Evolutionary conservation across 2,113 vertebrate genomes (phyloP).

Genomic region (Thamnaconus septentrionalis): DNA sequence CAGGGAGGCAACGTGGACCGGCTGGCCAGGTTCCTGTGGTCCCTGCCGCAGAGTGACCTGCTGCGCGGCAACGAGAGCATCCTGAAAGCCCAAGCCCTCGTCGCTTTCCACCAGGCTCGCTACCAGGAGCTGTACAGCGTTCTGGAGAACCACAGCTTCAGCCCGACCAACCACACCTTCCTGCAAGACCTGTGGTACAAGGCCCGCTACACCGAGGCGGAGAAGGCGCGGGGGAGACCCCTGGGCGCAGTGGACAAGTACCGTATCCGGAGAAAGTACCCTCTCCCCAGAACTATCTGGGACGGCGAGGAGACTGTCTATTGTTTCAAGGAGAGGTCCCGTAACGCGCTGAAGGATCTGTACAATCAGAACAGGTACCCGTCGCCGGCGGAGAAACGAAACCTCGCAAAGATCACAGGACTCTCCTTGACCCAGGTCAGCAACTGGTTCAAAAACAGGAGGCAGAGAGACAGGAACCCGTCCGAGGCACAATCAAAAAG

Average conservation of each 20-base stretch:
- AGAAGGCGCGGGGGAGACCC: slow-evolving; percentile 95
- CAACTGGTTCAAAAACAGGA: slow-evolving; percentile 99
- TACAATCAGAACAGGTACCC: slow-evolving; percentile 98
- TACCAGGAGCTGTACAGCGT: slow-evolving; percentile 97
- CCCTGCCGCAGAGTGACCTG: slow-evolving; percentile 93
- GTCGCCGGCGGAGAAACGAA: slow-evolving; percentile 94
- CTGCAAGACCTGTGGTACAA: slow-evolving; percentile 99
- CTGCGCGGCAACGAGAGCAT: slow-evolving; percentile 98
- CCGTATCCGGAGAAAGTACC: slow-evolving; percentile 96
- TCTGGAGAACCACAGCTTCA: slow-evolving; percentile 97
- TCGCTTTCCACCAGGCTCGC: slow-evolving; percentile 96
- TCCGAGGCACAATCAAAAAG: slow-evolving; percentile 97
- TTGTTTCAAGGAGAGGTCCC: slow-evolving; percentile 98
- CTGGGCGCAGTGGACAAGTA: slow-evolving; percentile 99
- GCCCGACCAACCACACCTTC: slow-evolving; percentile 90
- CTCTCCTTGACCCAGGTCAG: slow-evolving; percentile 99
- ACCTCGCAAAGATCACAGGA: slow-evolving; percentile 97
- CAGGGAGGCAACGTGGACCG: slow-evolving; percentile 98
- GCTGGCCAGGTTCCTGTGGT: slow-evolving; percentile 97
- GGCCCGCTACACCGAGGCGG: slow-evolving; percentile 96
- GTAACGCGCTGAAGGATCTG: slow-evolving; percentile 98
- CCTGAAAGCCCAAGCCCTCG: slow-evolving; percentile 95
- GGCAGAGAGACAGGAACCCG: slow-evolving; percentile 96
- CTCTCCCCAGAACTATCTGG: slow-evolving; percentile 98
- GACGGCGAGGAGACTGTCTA: slow-evolving; percentile 99